These are phyloP conservation scores for Lithosia quadra DNA, from an alignment of 2,888 invertebrate species.

Conservation along the genomic window DNA sequence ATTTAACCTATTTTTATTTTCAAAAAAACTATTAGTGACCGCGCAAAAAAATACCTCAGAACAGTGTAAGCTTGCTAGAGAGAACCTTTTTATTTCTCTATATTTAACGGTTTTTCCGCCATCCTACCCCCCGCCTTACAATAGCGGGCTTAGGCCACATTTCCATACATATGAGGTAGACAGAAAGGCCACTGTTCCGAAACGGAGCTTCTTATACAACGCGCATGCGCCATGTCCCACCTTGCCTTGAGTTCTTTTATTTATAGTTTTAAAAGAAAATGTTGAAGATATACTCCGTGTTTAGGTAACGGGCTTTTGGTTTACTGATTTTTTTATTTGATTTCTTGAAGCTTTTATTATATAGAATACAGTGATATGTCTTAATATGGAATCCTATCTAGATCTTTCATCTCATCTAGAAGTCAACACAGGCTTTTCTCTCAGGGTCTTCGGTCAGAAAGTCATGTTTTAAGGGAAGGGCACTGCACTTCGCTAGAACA, in stretches of 20 bases:
- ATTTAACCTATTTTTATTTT: no score
- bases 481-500: no score
- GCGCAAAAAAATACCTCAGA: background rate
- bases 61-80: background rate
- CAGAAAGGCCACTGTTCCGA: constrained; percentile 53
- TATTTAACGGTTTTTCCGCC: constrained; percentile 4
- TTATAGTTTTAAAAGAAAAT: constrained; percentile 16
- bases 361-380: no score
- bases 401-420: no score
- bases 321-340: background rate
- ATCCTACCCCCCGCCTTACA: constrained; percentile 28
- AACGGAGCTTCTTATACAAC: constrained; percentile 49
- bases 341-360: background rate
- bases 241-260: constrained; percentile 15
- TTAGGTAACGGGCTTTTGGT: background rate
- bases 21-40: no score
- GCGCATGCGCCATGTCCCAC: constrained; percentile 35
- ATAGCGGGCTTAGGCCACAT: constrained; percentile 64
- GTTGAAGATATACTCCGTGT: constrained; percentile 7
- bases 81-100: background rate
- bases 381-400: no score
- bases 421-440: no score
- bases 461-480: no score
- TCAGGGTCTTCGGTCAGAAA: no score
- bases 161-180: constrained; percentile 83